Evolutionary conservation across 2,888 invertebrate species (phyloP), one percentile per base, ranked within the genome.

Genomic region (Ennomos quercinarius): DNA sequence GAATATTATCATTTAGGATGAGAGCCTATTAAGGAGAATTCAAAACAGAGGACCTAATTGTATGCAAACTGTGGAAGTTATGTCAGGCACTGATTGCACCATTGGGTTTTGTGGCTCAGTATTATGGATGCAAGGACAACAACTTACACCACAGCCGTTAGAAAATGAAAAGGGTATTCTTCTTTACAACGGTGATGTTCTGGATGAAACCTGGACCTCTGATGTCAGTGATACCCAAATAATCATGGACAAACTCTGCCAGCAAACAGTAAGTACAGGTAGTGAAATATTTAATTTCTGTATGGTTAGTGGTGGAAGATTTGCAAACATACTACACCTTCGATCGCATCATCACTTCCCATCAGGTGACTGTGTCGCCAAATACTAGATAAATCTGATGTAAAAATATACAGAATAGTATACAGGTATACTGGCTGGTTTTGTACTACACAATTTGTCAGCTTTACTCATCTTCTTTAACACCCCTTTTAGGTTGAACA

Each of bases 141-240:
- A 81, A 12, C 76, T 95, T 2, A 93, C 93, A 2, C 70, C 74
- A 36, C 99, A 99, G 81, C 99, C 99, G 0, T 52, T 94, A 34
- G 93, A 94, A 79, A 84, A 86, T 9, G 80, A 93, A 39, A 90
- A 93, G 27, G 95, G 96, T 64, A 80, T 96, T 53, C 89, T 99
- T 55, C 83, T 98, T 17, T 98, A 96, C 93, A 99, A 99, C 92
- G 99, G 98, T 35, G 98, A 99, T 87, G 94, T 98, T 67, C 98
- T 96, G 87, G 94, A 93, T 70, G 80, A 89, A 36, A 71, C 81
- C 43, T 83, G 89, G 78, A 67, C 78, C 12, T 66, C 50, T 39
- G 61, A 71, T 48, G 76, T 70, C 8, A 91, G 94, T 63, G 95
- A 95, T 74, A 94, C 95, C 0, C 72, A 83, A 67, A 77, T 89